Conservation (phyloP, 2,113 vertebrate genomes). For the Ciconia stormi region DNA sequence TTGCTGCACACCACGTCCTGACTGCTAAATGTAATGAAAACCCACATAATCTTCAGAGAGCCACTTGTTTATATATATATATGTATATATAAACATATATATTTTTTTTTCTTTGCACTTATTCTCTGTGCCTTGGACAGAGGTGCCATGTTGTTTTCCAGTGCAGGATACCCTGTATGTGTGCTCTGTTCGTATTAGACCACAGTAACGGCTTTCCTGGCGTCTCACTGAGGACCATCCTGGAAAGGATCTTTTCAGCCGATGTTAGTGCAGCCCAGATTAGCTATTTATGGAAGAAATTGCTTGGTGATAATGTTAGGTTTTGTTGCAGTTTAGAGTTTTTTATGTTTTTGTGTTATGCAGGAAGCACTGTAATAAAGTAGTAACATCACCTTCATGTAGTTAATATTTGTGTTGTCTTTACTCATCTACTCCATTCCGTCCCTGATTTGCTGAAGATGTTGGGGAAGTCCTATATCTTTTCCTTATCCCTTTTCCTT, state of each 20-base stretch:
- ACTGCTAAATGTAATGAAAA: not conserved
- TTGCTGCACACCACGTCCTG: not conserved
- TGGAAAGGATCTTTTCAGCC: not conserved
- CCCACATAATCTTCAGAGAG: not conserved
- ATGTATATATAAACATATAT: no score
- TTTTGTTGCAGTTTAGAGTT: not conserved
- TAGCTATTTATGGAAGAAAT: not conserved
- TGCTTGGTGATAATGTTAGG: not conserved
- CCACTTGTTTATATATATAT: not conserved
- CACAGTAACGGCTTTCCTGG: not conserved
- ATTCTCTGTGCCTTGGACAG: not conserved
- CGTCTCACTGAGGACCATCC: not conserved
- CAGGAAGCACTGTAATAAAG: not conserved
- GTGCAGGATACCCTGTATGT: accelerated
- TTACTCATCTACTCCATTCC: not conserved
- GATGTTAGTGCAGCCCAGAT: not conserved
- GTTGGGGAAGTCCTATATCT: not conserved
- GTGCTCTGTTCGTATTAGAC: not conserved
- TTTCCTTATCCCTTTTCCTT: not conserved
- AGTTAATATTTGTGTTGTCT: not conserved
- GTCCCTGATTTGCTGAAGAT: not conserved
- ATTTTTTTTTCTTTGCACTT: not conserved
- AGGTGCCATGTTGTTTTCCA: not conserved
- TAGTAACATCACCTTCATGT: not conserved
- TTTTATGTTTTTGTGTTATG: not conserved